These are phyloP conservation scores for Pammene fasciana DNA, from an alignment of 2,888 invertebrate genomes.

Conservation along the genomic window DNA sequence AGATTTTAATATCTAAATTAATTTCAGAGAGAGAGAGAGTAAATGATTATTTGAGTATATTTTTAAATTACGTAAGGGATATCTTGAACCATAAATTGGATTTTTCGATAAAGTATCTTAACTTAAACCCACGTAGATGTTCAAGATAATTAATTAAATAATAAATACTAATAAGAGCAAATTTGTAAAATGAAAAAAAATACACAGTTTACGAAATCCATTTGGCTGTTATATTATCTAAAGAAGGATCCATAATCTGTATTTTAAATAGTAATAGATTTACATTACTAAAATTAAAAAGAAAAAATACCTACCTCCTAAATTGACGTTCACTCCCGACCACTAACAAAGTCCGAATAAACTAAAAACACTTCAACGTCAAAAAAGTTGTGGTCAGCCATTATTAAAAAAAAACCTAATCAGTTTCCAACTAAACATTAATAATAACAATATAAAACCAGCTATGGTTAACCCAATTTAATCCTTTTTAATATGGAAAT, in stretches of 20 bases:
- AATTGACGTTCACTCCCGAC: not conserved
- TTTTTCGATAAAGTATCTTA: no score
- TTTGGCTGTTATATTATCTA: no score
- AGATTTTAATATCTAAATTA: not conserved
- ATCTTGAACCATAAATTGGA: no score
- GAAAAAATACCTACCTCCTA: constrained; percentile 3
- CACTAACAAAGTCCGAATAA: constrained; percentile 2
- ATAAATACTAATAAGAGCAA: no score
- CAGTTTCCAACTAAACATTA: not conserved
- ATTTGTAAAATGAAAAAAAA: no score
- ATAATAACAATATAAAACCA: not conserved
- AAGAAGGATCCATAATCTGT: no score
- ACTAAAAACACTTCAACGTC: not conserved
- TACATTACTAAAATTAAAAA: not conserved
- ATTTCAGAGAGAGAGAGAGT: not conserved
- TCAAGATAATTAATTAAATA: no score
- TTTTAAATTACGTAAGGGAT: not conserved
- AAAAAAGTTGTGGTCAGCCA: not conserved
- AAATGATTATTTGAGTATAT: not conserved
- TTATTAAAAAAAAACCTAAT: not conserved
- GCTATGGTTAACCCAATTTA: not conserved
- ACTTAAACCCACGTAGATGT: no score
- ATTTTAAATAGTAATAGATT: not conserved
- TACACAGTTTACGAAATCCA: no score
- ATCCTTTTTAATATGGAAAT: not conserved